A percentile compares a stretch with the other conserved stretches of the same genome.
phyloP scores from a whole-genome alignment of 2,888 invertebrate genomes.

The Rhamnusium bicolor region DNA sequence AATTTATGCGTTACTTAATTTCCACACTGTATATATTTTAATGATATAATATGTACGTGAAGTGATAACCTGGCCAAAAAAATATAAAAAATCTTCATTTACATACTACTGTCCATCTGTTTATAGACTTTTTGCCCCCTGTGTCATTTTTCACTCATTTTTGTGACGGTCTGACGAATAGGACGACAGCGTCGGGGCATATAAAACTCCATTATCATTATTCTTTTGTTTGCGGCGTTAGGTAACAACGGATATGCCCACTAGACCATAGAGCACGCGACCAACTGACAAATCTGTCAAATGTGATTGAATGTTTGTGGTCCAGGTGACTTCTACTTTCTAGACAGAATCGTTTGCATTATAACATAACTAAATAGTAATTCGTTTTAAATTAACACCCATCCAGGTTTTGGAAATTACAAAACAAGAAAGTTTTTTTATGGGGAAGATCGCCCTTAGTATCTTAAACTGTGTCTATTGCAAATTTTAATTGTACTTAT shows the following conservation, averaged over 20 bases:
- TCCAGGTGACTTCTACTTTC: constrained; percentile 26
- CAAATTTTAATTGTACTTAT: no score
- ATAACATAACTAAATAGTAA: background rate
- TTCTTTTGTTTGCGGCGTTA: constrained; percentile 42
- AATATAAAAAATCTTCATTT: constrained; percentile 32
- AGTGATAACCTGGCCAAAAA: background rate
- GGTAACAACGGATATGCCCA: constrained; percentile 37
- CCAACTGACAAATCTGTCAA: constrained; percentile 58
- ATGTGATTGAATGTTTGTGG: constrained; percentile 52
- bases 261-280: constrained; percentile 54
- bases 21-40: no score
- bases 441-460: no score
- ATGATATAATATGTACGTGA: background rate
- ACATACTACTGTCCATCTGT: constrained; percentile 44
- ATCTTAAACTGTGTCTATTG: no score
- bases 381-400: background rate
- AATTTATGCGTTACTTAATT: no score
- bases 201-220: constrained; percentile 36
- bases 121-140: constrained; percentile 15
- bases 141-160: constrained; percentile 33
- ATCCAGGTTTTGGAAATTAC: no score
- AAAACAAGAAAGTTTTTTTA: no score
- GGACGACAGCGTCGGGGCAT: constrained; percentile 28
- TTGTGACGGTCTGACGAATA: constrained; percentile 32
- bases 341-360: background rate